These are phyloP conservation scores for Notodonta ziczac DNA, from an alignment of 2,888 invertebrate genomes.

Conservation along the genomic window DNA sequence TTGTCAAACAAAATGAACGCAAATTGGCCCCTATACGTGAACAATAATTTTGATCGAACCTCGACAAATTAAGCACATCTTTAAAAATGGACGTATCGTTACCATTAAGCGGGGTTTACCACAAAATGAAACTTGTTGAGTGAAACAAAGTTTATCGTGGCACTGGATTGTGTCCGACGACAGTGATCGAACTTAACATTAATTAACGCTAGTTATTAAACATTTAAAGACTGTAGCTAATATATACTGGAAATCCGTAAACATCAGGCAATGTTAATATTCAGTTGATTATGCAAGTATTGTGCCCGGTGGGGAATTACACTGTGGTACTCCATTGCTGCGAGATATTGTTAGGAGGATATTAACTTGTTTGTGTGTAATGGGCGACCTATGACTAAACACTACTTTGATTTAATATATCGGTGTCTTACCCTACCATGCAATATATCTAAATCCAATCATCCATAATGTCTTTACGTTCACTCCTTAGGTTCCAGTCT, in stretches of 20 bases:
- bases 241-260: conserved; percentile 21
- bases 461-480: conserved; percentile 40
- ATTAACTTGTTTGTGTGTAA: neutral
- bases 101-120: conserved; percentile 1
- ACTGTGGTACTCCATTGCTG: conserved; percentile 6
- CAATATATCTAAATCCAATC: conserved; percentile 43
- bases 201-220: conserved; percentile 22
- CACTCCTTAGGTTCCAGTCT: conserved; percentile 60
- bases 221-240: conserved; percentile 21
- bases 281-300: conserved; percentile 7
- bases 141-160: conserved; percentile 8
- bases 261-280: conserved; percentile 18
- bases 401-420: conserved; percentile 19
- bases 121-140: neutral
- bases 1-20: conserved; percentile 23
- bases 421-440: conserved; percentile 39
- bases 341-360: conserved; percentile 1
- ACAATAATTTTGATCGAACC: conserved; percentile 12
- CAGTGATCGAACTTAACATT: conserved; percentile 17
- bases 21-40: conserved; percentile 39
- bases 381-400: conserved; percentile 16
- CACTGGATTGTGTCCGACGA: conserved; percentile 5
- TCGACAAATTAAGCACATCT: conserved; percentile 5
- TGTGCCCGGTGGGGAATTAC: conserved; percentile 4
- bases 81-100: conserved; percentile 5